These are phyloP conservation scores for Boloria selene DNA, from an alignment of 2,888 invertebrate genomes.

Conservation along the genomic window DNA sequence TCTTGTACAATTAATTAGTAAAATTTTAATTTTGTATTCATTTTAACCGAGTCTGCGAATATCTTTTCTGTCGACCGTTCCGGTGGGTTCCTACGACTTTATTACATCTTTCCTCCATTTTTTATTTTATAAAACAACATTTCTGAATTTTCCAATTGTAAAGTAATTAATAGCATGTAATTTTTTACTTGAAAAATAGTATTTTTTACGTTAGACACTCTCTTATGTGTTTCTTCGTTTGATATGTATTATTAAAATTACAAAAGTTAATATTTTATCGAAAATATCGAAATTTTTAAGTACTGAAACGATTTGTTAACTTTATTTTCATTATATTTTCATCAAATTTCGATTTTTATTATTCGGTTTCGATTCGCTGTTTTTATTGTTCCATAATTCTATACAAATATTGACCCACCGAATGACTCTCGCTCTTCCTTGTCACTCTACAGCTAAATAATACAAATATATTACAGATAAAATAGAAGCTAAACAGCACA, in stretches of 20 bases:
- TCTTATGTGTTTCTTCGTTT: too few species aligned
- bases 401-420: constrained; percentile 40
- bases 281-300: too few species aligned
- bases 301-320: too few species aligned
- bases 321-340: too few species aligned
- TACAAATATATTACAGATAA: constrained; percentile 35
- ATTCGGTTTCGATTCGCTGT: too few species aligned
- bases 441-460: constrained; percentile 39
- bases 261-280: too few species aligned
- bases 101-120: background rate
- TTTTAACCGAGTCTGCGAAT: constrained; percentile 35
- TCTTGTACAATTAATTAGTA: constrained; percentile 74
- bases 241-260: too few species aligned
- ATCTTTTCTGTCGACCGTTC: constrained; percentile 33
- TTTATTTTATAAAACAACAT: background rate
- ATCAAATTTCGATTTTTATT: too few species aligned
- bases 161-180: background rate
- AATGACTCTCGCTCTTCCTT: constrained; percentile 47
- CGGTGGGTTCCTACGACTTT: constrained; percentile 31
- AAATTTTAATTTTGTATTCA: constrained; percentile 47
- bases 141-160: background rate
- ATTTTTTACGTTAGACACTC: too few species aligned
- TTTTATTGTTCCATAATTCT: too few species aligned
- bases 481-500: constrained; percentile 42
- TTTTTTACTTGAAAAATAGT: too few species aligned